These are phyloP conservation scores for Timema cristinae DNA, from an alignment of 2,888 invertebrate species.

Conservation along the genomic window DNA sequence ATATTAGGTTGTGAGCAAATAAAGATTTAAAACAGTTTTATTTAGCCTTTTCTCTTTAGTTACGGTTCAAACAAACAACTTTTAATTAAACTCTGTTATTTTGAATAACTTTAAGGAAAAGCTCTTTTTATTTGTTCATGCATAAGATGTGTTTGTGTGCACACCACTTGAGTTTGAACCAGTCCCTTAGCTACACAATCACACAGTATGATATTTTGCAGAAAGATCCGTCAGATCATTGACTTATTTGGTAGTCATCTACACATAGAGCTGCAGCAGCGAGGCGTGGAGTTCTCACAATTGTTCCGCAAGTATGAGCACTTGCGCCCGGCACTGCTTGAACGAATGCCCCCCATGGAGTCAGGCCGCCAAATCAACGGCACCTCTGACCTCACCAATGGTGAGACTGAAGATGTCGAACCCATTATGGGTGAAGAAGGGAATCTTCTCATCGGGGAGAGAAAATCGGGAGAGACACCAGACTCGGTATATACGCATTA, in stretches of 20 bases:
- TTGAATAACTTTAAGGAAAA: too few species aligned
- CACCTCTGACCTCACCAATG: constrained; percentile 40
- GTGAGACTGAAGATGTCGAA: constrained; percentile 42
- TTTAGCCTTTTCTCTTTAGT: too few species aligned
- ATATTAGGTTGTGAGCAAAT: too few species aligned
- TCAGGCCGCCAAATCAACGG: constrained; percentile 48
- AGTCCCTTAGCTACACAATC: too few species aligned
- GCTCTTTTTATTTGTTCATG: too few species aligned
- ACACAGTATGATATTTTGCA: constrained; percentile 45
- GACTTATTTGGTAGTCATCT: constrained; percentile 92
- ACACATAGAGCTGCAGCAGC: constrained; percentile 95
- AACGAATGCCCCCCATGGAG: constrained; percentile 97
- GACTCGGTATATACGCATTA: constrained; percentile 39
- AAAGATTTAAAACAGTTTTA: too few species aligned
- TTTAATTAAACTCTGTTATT: too few species aligned
- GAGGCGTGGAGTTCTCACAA: constrained; percentile 93
- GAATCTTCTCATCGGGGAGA: constrained; percentile 25
- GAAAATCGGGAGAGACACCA: constrained; percentile 34
- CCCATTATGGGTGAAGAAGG: constrained; percentile 22
- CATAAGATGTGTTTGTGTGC: too few species aligned
- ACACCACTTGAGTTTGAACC: too few species aligned
- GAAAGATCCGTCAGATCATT: constrained; percentile 85
- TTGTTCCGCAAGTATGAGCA: constrained; percentile 80
- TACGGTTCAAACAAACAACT: too few species aligned
- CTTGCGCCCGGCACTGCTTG: constrained; percentile 80